Percentiles rank a stretch among this genome's conserved stretches.
Conservation (phyloP, 2,797 vertebrate genomes). For the Petrocephalus schoutedeni region DNA sequence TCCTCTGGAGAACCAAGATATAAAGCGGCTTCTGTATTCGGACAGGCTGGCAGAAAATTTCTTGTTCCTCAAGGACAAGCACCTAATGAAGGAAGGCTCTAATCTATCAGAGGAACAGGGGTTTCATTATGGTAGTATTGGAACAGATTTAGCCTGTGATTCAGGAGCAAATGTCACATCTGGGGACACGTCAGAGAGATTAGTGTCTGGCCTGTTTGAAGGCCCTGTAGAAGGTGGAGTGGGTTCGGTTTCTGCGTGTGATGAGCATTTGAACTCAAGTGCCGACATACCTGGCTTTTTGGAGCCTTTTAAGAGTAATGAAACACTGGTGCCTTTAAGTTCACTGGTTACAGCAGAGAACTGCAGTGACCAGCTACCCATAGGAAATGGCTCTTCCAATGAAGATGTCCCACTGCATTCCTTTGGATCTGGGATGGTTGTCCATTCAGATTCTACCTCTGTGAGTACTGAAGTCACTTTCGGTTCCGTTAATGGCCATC, state of each 20-base stretch:
- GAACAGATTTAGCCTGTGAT: conserved; percentile 50
- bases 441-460: conserved; percentile 55
- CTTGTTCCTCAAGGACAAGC: conserved; percentile 80
- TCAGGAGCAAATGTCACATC: conserved; percentile 57
- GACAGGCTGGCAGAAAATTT: conserved; percentile 82
- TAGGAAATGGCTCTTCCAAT: conserved; percentile 51
- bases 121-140: conserved; percentile 51
- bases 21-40: conserved; percentile 50
- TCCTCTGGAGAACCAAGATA: conserved; percentile 21
- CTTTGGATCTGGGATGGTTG: conserved; percentile 47
- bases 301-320: conserved; percentile 44
- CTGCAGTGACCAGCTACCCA: conserved; percentile 44
- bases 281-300: conserved; percentile 31
- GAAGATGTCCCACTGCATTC: conserved; percentile 52
- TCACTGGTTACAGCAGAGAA: conserved; percentile 53
- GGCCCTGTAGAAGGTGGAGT: conserved; percentile 50
- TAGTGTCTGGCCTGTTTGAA: conserved; percentile 34
- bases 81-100: conserved; percentile 65
- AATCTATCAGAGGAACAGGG: conserved; percentile 41
- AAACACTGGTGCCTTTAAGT: conserved; percentile 64
- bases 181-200: conserved; percentile 44
- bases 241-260: conserved; percentile 47
- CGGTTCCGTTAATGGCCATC: conserved; percentile 44
- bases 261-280: conserved; percentile 54
- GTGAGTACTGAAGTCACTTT: conserved; percentile 46